Evolutionary conservation across 2,888 invertebrate genomes (phyloP), one percentile per base, ranked within the genome.

Genomic region (Hyppa rectilinea): DNA sequence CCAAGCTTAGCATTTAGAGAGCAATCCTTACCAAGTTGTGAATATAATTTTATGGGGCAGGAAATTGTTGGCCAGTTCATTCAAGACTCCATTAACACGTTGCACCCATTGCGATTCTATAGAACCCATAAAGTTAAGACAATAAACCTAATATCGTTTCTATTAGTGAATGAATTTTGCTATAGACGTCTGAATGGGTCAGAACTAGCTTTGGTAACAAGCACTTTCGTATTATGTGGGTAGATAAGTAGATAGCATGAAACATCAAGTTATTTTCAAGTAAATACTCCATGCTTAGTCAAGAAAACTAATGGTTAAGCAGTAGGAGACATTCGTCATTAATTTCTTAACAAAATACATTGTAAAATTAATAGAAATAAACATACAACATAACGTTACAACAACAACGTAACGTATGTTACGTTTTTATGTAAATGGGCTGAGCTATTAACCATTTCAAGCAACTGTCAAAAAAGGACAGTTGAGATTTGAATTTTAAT

Each of bases 101-200:
- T 82, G 64, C 73, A 78, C 58, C 78, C 61, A 78, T 78, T 61
- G 55, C 60, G 47, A 61, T 78, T 82, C 82, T 71, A 62, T 50
- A n/a, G 64, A 78, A 78, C 59, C 82, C 34, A 82, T 78, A 65
- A 82, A 78, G 34, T 49, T 12, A 34, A 77, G 52, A 78, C 83
- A 65, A 82, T 78, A 77, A 76, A 70, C 81, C 61, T 71, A 58
- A 62, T 79, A 78, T 82, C 58, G 61, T 62, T 82, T 65, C 61
- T 65, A 34, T 62, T 78, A 45, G 38, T 78, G 73, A 67, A 76
- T 76, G 71, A 70, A 67, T 14, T 38, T 47, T 17, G 10, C 56
- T 59, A 6, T 26, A 10, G 47, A 63, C 23, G 64, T 63, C 20
- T 75, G 49, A 75, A 73, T 73, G 66, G 50, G 31, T 10, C 20